Percentiles rank a stretch among this genome's conserved stretches.
phyloP scores from a whole-genome alignment of 1,140 invertebrate genomes.

The Drosophila fuyamai region DNA sequence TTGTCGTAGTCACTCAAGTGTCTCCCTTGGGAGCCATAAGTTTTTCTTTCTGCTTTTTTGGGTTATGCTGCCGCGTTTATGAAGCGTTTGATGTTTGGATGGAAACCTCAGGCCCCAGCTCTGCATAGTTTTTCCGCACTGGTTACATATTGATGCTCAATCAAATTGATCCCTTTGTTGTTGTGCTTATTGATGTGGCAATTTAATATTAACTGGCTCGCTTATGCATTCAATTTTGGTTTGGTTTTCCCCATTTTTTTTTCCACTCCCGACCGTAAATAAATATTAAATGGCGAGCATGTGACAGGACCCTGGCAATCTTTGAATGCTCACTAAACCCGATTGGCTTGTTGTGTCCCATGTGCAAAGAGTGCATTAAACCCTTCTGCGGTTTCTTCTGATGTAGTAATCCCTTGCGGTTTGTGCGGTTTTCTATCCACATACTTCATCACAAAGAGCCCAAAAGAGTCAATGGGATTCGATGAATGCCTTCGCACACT shows the following conservation, averaged over 20 bases:
- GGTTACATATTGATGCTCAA: constrained; percentile 31
- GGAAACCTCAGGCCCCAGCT: constrained; percentile 42
- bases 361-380: constrained; percentile 53
- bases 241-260: constrained; percentile 23
- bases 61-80: constrained; percentile 63
- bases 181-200: constrained; percentile 65
- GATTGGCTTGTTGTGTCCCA: constrained; percentile 24
- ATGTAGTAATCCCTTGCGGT: constrained; percentile 53
- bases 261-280: constrained; percentile 56
- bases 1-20: constrained; percentile 75
- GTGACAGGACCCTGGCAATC: constrained; percentile 38
- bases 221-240: constrained; percentile 72
- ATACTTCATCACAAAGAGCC: constrained; percentile 29
- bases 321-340: constrained; percentile 26
- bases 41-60: constrained; percentile 39
- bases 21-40: constrained; percentile 72
- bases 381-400: constrained; percentile 45
- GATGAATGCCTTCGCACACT: constrained; percentile 26
- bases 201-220: constrained; percentile 81
- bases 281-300: constrained; percentile 65
- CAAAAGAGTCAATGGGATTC: constrained; percentile 28
- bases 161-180: constrained; percentile 46
- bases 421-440: constrained; percentile 34
- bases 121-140: constrained; percentile 54
- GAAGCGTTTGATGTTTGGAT: constrained; percentile 75